phyloP scores from a whole-genome alignment of 2,888 invertebrate genomes.

The Leptodirus hochenwartii region DNA sequence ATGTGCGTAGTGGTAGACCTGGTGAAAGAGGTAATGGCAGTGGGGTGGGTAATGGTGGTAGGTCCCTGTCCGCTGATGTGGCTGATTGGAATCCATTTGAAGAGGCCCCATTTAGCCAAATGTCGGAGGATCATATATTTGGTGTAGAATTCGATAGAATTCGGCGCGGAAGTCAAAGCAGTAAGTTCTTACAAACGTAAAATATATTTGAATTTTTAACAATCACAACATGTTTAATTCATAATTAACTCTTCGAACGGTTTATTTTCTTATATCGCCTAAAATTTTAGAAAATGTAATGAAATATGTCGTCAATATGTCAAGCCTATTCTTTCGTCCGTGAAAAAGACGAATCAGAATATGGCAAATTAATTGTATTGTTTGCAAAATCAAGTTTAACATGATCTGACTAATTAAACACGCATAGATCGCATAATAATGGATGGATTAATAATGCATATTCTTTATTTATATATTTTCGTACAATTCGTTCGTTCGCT shows the following conservation, averaged over 20 bases:
- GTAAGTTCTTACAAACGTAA: constrained; percentile 29
- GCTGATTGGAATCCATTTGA: constrained; percentile 75
- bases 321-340: neutral
- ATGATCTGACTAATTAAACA: too few relatives aligned
- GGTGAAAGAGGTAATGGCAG: too few relatives aligned
- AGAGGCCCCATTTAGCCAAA: constrained; percentile 49
- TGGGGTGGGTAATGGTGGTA: too few relatives aligned
- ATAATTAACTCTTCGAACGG: neutral
- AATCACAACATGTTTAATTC: neutral
- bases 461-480: too few relatives aligned
- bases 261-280: neutral
- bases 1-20: too few relatives aligned
- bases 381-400: too few relatives aligned
- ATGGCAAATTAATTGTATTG: constrained; percentile 1
- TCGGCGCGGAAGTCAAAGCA: constrained; percentile 58
- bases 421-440: too few relatives aligned
- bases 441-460: too few relatives aligned
- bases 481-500: too few relatives aligned
- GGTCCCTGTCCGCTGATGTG: constrained; percentile 35
- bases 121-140: constrained; percentile 66
- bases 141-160: constrained; percentile 72
- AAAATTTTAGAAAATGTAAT: neutral
- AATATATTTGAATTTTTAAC: neutral
- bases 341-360: neutral
- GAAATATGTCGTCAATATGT: too few relatives aligned